Base-by-base conservation (phyloP, 2,113 vertebrate genomes). In the Trinectes maculatus region DNA sequence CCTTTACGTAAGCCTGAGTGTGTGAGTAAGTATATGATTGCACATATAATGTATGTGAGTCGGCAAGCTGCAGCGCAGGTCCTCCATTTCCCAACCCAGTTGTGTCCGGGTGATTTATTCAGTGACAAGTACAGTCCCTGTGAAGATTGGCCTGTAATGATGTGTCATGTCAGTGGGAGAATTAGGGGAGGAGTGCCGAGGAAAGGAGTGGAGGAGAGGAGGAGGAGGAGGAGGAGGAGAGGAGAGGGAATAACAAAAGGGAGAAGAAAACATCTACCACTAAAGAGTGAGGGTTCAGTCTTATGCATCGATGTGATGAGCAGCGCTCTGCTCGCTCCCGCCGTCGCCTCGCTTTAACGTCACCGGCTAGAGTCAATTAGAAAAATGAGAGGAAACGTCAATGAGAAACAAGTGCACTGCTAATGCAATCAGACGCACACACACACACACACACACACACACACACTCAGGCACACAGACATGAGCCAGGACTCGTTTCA, bases 101-200 rank as follows among this genome's bases (percentile, higher is more conserved):
- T 87, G 77, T 89, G 90, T 90, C 87, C 26, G 64, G 12, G 64
- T 89, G 88, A 92, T 91, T 91, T 84, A 92, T 92, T 73, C 78
- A 57, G 40, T 63, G 80, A 89, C 83, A 79, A 82, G 77, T 69
- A 61, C 76, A 79, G 80, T 74, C 70, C 75, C 76, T 83, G 79
- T 66, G 77, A 78, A 77, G 74, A 82, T 52, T 79, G 84, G 80
- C 79, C 83, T 75, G 59, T 85, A 90, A 91, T 87, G 83, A 89
- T 75, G 61, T 84, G 86, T 86, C 84, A 84, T 80, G 81, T 91
- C 72, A 18, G 37, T 58, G 52, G 47, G 67, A 33, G 61, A 76
- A 46, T 40, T 28, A 42, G 59, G 33, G 65, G 13, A 65, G 52
- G 18, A 29, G 31, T 43, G 28, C 16, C 39, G 56, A 16, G 33